phyloP scores from a whole-genome alignment of 2,113 vertebrate species.

The Oreochromis spilurus region DNA sequence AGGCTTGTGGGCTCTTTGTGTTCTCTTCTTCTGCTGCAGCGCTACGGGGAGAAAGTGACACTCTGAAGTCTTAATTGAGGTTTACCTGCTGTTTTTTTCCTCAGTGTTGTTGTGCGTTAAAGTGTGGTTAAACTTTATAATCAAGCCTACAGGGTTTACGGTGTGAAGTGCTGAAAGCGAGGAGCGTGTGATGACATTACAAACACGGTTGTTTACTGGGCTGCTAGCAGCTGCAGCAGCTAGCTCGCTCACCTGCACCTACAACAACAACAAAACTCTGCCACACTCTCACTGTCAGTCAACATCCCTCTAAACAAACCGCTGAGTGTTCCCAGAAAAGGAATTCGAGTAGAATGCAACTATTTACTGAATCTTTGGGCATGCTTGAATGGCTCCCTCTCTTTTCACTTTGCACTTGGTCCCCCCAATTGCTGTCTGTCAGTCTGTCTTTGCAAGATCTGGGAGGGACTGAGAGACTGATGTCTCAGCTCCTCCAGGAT shows the following conservation, averaged over 20 bases:
- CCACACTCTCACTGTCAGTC: slow-evolving; percentile 58
- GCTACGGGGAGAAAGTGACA: slow-evolving; percentile 60
- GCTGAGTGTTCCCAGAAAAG: slow-evolving; percentile 41
- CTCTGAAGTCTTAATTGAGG: slow-evolving; percentile 76
- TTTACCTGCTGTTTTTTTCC: slow-evolving; percentile 56
- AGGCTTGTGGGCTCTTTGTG: slow-evolving; percentile 63
- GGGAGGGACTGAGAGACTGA: slow-evolving; percentile 70
- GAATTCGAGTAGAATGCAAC: slow-evolving; percentile 52
- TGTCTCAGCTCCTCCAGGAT: slow-evolving; percentile 74
- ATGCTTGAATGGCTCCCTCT: slow-evolving; percentile 57
- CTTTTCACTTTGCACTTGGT: slow-evolving; percentile 40
- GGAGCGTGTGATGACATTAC: slow-evolving; percentile 61
- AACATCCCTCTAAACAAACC: slow-evolving; percentile 57
- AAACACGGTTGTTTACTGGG: slow-evolving; percentile 62
- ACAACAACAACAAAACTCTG: slow-evolving; percentile 62
- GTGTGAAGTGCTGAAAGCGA: slow-evolving; percentile 25
- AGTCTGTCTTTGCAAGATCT: slow-evolving; percentile 68
- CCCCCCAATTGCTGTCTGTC: slow-evolving; percentile 56
- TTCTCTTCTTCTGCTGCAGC: slow-evolving; percentile 47
- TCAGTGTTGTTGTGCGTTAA: slow-evolving; percentile 58
- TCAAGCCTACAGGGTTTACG: slow-evolving; percentile 70
- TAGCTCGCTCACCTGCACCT: slow-evolving; percentile 30
- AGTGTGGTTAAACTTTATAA: slow-evolving; percentile 72
- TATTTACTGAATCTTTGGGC: slow-evolving; percentile 64
- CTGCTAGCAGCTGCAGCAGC: slow-evolving; percentile 36